Conservation (phyloP, 1,140 invertebrate species). For the Neodiprion fabricii region DNA sequence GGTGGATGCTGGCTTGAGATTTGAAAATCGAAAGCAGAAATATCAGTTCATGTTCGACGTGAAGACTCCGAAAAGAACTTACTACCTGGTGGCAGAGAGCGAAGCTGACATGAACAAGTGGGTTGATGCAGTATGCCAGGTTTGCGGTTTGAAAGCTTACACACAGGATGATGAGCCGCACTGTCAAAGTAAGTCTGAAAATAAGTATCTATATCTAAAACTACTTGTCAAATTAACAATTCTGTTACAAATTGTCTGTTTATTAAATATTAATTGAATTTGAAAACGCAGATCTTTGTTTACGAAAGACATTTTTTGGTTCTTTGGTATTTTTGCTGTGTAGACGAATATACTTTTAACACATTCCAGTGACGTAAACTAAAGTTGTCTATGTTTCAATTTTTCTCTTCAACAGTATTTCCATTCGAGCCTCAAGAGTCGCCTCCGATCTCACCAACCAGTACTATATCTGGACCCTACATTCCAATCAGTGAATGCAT, state of each 20-base stretch:
- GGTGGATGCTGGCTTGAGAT: conserved; percentile 85
- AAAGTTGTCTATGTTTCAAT: conserved; percentile 10
- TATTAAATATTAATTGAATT: neutral
- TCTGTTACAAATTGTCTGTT: conserved; percentile 11
- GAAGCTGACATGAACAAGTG: conserved; percentile 93
- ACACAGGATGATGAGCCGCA: conserved; percentile 74
- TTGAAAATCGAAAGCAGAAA: conserved; percentile 81
- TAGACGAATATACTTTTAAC: too few relatives aligned
- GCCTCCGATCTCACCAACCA: conserved; percentile 66
- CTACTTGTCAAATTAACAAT: neutral
- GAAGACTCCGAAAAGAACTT: conserved; percentile 85
- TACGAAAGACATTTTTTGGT: neutral
- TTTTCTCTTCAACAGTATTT: conserved; percentile 44
- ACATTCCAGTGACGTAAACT: too few relatives aligned
- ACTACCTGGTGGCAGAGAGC: conserved; percentile 90
- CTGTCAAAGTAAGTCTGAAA: conserved; percentile 48
- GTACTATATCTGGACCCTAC: conserved; percentile 73
- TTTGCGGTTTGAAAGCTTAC: conserved; percentile 84
- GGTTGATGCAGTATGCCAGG: conserved; percentile 93
- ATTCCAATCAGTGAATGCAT: conserved; percentile 90
- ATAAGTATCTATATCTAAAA: neutral
- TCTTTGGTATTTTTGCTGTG: neutral
- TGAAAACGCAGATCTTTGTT: conserved; percentile 5
- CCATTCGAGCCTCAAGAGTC: conserved; percentile 63
- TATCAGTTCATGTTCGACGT: conserved; percentile 90